Evolutionary conservation across 2,797 vertebrate species (phyloP).

Genomic region (Cephalopachus bancanus): DNA sequence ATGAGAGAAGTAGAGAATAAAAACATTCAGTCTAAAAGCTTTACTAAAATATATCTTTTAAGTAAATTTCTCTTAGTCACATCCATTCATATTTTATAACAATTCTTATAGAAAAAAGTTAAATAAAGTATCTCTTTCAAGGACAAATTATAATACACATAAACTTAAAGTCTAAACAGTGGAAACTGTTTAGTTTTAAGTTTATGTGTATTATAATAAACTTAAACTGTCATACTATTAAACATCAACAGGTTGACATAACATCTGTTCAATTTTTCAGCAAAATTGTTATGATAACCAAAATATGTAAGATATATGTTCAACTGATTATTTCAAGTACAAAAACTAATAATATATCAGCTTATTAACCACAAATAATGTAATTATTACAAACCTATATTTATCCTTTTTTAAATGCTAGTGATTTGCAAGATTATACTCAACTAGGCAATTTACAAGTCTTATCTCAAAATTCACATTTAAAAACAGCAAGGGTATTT

Average conservation of each 20-base stretch:
- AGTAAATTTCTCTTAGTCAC: slow-evolving; percentile 61
- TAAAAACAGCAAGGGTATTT: slow-evolving; percentile 9
- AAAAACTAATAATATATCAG: slow-evolving; percentile 77
- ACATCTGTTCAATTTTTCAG: slow-evolving; percentile 81
- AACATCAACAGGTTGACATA: slow-evolving; percentile 80
- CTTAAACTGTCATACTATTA: slow-evolving; percentile 72
- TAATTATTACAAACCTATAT: slow-evolving; percentile 73
- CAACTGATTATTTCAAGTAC: slow-evolving; percentile 83
- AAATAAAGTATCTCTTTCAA: slow-evolving; percentile 60
- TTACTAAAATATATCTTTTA: slow-evolving; percentile 69
- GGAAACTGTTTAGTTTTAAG: too few species aligned
- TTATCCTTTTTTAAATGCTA: slow-evolving; percentile 72
- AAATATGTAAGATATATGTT: slow-evolving; percentile 72
- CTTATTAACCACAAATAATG: slow-evolving; percentile 78
- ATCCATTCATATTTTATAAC: slow-evolving; percentile 60
- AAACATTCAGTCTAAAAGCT: slow-evolving; percentile 40
- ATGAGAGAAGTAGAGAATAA: slow-evolving; percentile 29
- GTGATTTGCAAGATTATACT: slow-evolving; percentile 63
- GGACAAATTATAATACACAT: slow-evolving; percentile 62
- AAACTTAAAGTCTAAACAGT: slow-evolving; percentile 74
- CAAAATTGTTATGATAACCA: slow-evolving; percentile 84
- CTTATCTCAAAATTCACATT: slow-evolving; percentile 59
- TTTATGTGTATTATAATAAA: too few species aligned
- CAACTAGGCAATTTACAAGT: slow-evolving; percentile 50
- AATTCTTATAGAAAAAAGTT: slow-evolving; percentile 60